phyloP scores from a whole-genome alignment of 1,140 invertebrate species.

The Sitodiplosis mosellana region DNA sequence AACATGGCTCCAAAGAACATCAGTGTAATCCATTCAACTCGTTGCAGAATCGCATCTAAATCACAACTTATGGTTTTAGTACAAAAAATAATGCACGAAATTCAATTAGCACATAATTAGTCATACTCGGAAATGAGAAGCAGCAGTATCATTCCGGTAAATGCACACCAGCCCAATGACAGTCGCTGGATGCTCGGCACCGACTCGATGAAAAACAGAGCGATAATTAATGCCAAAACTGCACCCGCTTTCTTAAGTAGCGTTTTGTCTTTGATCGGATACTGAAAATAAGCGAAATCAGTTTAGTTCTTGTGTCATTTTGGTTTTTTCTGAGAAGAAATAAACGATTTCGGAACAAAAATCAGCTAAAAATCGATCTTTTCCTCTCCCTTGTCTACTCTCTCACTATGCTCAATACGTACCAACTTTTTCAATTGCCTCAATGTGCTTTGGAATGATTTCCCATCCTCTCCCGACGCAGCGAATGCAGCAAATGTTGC shows the following conservation, averaged over 20 bases:
- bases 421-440: slow-evolving; percentile 37
- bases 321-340: too few relatives aligned
- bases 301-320: too few relatives aligned
- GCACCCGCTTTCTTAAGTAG: slow-evolving; percentile 56
- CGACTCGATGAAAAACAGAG: slow-evolving; percentile 67
- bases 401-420: too few relatives aligned
- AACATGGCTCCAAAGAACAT: slow-evolving; percentile 79
- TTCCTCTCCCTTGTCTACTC: too few relatives aligned
- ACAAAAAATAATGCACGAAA: too few relatives aligned
- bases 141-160: slow-evolving; percentile 57
- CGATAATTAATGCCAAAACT: slow-evolving; percentile 51
- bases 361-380: too few relatives aligned
- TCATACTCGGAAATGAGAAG: slow-evolving; percentile 48
- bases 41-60: slow-evolving; percentile 57
- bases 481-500: too few relatives aligned
- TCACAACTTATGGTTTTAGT: slow-evolving; percentile 29
- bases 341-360: too few relatives aligned
- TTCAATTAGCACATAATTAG: too few relatives aligned
- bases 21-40: slow-evolving; percentile 78
- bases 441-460: slow-evolving; percentile 39
- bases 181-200: slow-evolving; percentile 46
- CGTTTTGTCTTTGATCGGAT: slow-evolving; percentile 43
- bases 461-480: too few relatives aligned
- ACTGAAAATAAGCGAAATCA: slow-evolving; percentile 36
- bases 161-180: slow-evolving; percentile 67